Evolutionary conservation across 2,888 invertebrate species (phyloP).

Genomic region (Erebia aethiops): DNA sequence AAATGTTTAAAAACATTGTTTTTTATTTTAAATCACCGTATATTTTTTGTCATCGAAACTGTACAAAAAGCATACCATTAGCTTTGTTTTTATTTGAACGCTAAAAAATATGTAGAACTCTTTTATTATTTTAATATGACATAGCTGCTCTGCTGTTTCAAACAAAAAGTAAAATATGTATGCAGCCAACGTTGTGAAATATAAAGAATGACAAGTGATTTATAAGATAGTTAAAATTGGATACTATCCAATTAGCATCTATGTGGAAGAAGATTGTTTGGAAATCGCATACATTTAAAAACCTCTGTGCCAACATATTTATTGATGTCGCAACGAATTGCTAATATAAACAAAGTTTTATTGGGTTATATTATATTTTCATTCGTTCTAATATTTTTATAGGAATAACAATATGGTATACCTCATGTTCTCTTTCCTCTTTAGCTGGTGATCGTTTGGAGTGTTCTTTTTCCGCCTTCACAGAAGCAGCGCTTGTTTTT

Average conservation of each 20-base stretch:
- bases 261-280: constrained; percentile 40
- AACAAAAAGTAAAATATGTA: constrained; percentile 26
- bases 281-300: constrained; percentile 40
- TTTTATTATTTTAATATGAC: constrained; percentile 25
- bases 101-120: constrained; percentile 19
- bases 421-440: constrained; percentile 64
- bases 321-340: constrained; percentile 38
- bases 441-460: constrained; percentile 60
- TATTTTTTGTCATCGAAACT: constrained; percentile 15
- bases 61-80: constrained; percentile 21
- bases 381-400: constrained; percentile 5
- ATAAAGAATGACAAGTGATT: constrained; percentile 39
- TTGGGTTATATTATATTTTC: constrained; percentile 13
- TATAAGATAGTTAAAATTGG: constrained; percentile 40
- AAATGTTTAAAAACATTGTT: constrained; percentile 17
- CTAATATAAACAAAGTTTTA: constrained; percentile 23
- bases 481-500: constrained; percentile 60
- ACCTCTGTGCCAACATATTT: constrained; percentile 35
- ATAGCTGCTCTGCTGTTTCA: constrained; percentile 9
- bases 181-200: constrained; percentile 28
- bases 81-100: constrained; percentile 21
- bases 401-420: constrained; percentile 42
- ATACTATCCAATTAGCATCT: constrained; percentile 39
- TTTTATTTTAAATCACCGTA: constrained; percentile 16
- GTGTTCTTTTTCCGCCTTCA: constrained; percentile 64